Conservation (phyloP, 2,888 invertebrate species). For the Lycia hirtaria region DNA sequence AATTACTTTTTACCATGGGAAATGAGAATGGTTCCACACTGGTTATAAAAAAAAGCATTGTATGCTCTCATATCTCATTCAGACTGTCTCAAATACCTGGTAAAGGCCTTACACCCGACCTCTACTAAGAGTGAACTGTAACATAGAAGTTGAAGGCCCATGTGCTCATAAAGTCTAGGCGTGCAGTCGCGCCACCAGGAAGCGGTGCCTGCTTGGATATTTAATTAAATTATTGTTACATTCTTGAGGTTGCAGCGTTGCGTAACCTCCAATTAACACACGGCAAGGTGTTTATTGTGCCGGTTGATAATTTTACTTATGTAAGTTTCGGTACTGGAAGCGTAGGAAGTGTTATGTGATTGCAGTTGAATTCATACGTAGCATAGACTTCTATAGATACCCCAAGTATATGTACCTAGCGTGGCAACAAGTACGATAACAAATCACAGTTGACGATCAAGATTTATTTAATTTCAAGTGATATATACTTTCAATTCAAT, state of each 20-base stretch:
- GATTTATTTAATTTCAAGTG: no score
- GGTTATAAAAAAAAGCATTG: no score
- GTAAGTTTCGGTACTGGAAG: constrained; percentile 32
- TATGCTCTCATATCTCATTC: no score
- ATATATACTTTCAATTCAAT: no score
- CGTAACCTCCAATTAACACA: constrained; percentile 38
- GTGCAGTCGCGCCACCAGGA: constrained; percentile 14
- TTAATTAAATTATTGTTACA: constrained; percentile 39
- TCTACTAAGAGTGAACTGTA: not conserved
- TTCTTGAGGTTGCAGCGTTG: constrained; percentile 30
- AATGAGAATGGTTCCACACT: no score
- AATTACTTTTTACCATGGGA: no score
- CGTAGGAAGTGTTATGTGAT: constrained; percentile 21
- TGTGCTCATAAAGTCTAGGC: constrained; percentile 1
- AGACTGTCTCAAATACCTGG: no score
- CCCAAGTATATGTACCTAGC: no score
- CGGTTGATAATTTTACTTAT: constrained; percentile 31
- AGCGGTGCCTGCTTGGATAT: constrained; percentile 23
- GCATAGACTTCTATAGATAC: no score
- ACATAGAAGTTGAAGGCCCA: not conserved
- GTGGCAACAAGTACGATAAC: no score
- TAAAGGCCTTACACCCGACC: not conserved
- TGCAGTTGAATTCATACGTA: constrained; percentile 1
- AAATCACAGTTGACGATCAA: no score
- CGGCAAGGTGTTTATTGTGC: constrained; percentile 40